A percentile compares a stretch with the other conserved stretches of the same genome.
Evolutionary conservation across 2,113 vertebrate genomes (phyloP).

Genomic region (Ophthalmolycus amberensis): DNA sequence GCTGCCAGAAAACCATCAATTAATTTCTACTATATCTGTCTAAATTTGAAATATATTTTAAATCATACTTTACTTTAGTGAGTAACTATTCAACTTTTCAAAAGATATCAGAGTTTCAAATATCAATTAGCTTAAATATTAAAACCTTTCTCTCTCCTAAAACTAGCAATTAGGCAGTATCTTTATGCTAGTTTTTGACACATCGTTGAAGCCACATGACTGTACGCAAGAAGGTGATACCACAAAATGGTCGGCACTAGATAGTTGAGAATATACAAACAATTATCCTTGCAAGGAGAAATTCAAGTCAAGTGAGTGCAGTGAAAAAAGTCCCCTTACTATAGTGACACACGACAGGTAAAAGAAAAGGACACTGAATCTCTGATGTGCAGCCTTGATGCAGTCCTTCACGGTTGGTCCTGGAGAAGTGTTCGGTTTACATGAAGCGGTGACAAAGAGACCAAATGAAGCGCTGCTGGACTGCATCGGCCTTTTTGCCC

Average conservation of each 20-base stretch:
- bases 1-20: neutral
- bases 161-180: neutral
- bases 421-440: slow-evolving; percentile 39
- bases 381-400: neutral
- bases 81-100: neutral
- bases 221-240: neutral
- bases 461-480: slow-evolving; percentile 56
- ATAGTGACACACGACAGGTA: neutral
- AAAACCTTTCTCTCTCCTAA: neutral
- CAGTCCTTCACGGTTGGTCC: neutral
- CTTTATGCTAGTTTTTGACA: neutral
- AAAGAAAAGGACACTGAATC: neutral
- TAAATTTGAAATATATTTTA: neutral
- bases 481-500: slow-evolving; percentile 42
- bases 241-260: neutral
- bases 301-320: neutral
- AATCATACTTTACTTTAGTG: neutral
- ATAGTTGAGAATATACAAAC: neutral
- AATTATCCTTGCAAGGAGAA: neutral
- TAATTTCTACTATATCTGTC: neutral
- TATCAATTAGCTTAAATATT: neutral
- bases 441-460: slow-evolving; percentile 59
- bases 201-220: neutral
- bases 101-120: neutral
- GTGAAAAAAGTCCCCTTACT: neutral